These are phyloP conservation scores for Perca schrenkii DNA, from an alignment of 2,113 vertebrate genomes.

Conservation along the genomic window DNA sequence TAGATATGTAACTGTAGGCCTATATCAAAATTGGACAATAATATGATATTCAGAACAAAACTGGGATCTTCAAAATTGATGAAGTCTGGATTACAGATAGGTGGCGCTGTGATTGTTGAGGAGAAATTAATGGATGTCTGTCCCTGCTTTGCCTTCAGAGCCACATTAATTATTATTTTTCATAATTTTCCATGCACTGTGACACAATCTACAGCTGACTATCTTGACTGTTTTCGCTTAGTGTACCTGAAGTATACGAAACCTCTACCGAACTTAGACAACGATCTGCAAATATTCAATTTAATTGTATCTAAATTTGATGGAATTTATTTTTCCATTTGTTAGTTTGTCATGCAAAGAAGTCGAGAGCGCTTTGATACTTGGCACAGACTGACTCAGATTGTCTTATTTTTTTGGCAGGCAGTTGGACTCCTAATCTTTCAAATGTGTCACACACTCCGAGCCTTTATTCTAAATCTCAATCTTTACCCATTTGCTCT, in stretches of 20 bases:
- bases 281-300: not conserved
- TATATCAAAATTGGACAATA: not conserved
- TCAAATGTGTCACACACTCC: constrained; percentile 26
- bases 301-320: not conserved
- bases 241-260: not conserved
- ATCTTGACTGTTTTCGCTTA: not conserved
- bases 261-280: not conserved
- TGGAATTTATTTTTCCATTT: not conserved
- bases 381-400: constrained; percentile 11
- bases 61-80: not conserved
- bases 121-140: not conserved
- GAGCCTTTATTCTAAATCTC: constrained; percentile 7
- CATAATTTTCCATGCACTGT: not conserved
- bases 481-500: not conserved
- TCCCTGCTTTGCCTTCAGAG: not conserved
- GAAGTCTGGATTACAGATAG: no score
- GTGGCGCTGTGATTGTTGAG: not conserved
- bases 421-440: constrained; percentile 24
- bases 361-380: constrained; percentile 5
- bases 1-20: not conserved
- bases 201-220: not conserved
- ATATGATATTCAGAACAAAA: not conserved
- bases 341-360: not conserved
- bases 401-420: constrained; percentile 20
- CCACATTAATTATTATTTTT: not conserved